Base-by-base conservation (phyloP, 2,888 invertebrate genomes). In the Tetramorium bicarinatum region DNA sequence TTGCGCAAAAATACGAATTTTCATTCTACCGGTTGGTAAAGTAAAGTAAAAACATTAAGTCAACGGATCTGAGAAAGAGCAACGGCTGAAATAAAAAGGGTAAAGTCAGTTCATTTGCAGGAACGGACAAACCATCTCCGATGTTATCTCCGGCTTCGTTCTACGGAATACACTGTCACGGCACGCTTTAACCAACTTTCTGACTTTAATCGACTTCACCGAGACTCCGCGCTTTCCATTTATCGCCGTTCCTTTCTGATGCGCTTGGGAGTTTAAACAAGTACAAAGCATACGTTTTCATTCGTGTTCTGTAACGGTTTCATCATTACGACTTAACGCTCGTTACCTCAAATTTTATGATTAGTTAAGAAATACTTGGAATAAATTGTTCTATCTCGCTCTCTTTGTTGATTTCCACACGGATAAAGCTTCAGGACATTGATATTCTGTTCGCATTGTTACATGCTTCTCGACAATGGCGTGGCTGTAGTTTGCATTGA, bases 181-280 rank as follows among this genome's bases (percentile, higher is more conserved):
- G 71, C 75, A 76, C 34, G 56, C 85, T 91, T 90, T 88, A 85
- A 91, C 87, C 88, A 88, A 91, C 86, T 87, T 87, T 89, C 74
- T 64, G 59, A 84, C 81, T 87, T 87, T 89, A 89, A 90, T 91
- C 76, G 83, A 87, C 84, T 86, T 83, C 34, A 72, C 41, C 29
- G 80, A 76, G 81, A 85, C 76, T 84, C 71, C 82, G 41, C 44
- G 41, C 34, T 41, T 49, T 61, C 54, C 25, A 64, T 79, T 86
- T 69, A 66, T 83, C 44, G 67, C 54, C 29, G 7, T 38, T 49
- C n/a, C 29, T 52, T 67, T 47, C 29, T 79, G 72, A 69, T n/a
- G 21, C 13, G 1, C 38, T 47, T 18, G 72, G 4, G 3, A 41
- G n/a, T 18, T 59, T 79, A 79, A 79, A 71, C 13, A 71, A 72